These are phyloP conservation scores for Schizopygopsis pylzovi DNA, from an alignment of 2,797 vertebrate species.

Conservation along the genomic window DNA sequence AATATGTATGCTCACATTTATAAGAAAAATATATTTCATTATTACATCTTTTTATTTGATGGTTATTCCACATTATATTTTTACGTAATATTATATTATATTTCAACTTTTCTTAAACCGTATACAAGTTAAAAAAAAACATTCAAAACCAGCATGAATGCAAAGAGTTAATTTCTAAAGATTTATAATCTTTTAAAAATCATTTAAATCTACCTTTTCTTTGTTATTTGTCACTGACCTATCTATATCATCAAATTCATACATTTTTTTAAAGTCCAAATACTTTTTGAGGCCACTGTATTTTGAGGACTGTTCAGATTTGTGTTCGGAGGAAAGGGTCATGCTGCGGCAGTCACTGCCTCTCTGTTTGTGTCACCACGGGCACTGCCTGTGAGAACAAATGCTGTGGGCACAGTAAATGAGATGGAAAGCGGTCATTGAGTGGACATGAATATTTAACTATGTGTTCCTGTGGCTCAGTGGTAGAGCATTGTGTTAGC, in stretches of 20 bases:
- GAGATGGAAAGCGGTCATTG: constrained; percentile 36
- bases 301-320: not conserved
- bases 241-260: not conserved
- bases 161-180: not conserved
- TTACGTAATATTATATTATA: not conserved
- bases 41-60: too few relatives aligned
- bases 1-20: too few relatives aligned
- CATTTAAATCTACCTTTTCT: too few relatives aligned
- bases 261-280: not conserved
- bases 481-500: too few relatives aligned
- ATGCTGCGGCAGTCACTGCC: not conserved
- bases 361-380: not conserved
- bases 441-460: constrained; percentile 46
- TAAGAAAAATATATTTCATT: too few relatives aligned
- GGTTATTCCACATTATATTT: too few relatives aligned
- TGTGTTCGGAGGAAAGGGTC: not conserved
- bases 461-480: too few relatives aligned
- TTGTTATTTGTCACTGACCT: not conserved
- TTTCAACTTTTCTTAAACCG: not conserved
- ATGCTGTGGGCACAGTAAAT: constrained; percentile 38
- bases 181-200: not conserved
- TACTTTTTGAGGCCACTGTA: not conserved
- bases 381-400: constrained; percentile 20
- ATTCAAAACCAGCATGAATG: not conserved
- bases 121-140: not conserved